Evolutionary conservation across 2,797 vertebrate genomes (phyloP), one percentile per base, ranked within the genome.

Genomic region (Lacerta agilis): DNA sequence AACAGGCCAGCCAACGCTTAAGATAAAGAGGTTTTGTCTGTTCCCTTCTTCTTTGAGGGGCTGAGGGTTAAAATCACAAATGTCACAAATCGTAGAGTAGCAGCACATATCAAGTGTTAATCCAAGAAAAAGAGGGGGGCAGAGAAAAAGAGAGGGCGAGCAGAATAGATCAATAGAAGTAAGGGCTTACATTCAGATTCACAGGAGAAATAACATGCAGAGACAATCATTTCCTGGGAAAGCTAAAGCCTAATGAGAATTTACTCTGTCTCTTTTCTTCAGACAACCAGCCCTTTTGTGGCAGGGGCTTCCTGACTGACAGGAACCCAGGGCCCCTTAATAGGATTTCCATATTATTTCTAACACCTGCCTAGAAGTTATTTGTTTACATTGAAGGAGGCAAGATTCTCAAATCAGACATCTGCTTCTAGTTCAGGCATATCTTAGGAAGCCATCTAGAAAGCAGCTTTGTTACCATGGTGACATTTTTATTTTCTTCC

Each of bases 281-380:
- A 96, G 94, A 96, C 96, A 97, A 96, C 93, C 95, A 96, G 92
- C 91, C 91, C 97, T 95, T 97, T 97, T 97, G 97, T 97, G 95
- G 94, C 94, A 90, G 27, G 88, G 96, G 95, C 93, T 97, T 97
- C 95, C 96, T 97, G 97, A 97, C 94, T 97, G 97, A 97, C 96
- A 97, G 96, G 93, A 97, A 97, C 94, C 91, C 90, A 67, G 94
- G 94, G 95, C 96, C 96, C 94, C 96, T 96, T 97, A 97, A 97
- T 97, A 97, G 97, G 97, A 98, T 98, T 98, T 97, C 97, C 97
- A 97, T 97, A 97, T 97, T 97, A 97, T 97, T 98, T 98, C 97
- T 96, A 98, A 98, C 97, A 97, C 95, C 97, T 97, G 97, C 97
- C 97, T 98, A 97, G 96, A 98, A 98, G 97, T 97, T 97, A 98